These are phyloP conservation scores for Oreohelix idahoensis DNA, from an alignment of 1,140 invertebrate genomes.

Conservation along the genomic window DNA sequence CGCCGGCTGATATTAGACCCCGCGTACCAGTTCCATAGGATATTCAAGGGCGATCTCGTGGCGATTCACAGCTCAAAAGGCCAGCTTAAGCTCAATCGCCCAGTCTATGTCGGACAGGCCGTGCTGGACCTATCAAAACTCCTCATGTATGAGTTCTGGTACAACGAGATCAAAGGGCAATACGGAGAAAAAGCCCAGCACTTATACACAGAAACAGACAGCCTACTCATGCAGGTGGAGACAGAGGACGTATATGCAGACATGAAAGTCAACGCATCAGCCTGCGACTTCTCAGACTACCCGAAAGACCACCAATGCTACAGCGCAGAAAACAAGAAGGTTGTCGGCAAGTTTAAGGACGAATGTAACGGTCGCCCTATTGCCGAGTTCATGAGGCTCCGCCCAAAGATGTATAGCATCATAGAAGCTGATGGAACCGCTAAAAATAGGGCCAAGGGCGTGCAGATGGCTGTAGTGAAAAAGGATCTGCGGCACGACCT, in stretches of 20 bases:
- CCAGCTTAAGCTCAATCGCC: conserved; percentile 50
- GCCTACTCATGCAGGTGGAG: conserved; percentile 68
- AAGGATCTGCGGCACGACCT: neutral
- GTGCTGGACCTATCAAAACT: conserved; percentile 56
- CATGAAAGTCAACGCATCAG: conserved; percentile 48
- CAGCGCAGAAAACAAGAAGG: conserved; percentile 70
- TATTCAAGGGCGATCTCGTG: conserved; percentile 61
- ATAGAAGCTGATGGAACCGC: neutral
- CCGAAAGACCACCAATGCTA: neutral
- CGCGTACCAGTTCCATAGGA: conserved; percentile 60
- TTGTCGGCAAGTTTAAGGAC: conserved; percentile 74
- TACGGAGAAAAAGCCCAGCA: conserved; percentile 56
- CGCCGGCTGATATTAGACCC: conserved; percentile 59
- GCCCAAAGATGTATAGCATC: conserved; percentile 69
- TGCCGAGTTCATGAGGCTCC: conserved; percentile 70
- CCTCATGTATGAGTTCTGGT: conserved; percentile 64
- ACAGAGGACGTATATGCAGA: conserved; percentile 60
- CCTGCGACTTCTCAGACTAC: conserved; percentile 32
- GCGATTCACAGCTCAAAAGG: conserved; percentile 49
- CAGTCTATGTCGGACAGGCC: conserved; percentile 54
- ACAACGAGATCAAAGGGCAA: conserved; percentile 48
- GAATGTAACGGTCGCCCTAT: conserved; percentile 71
- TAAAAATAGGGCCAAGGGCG: neutral
- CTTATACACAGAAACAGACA: conserved; percentile 72
- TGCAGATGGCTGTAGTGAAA: neutral